These are phyloP conservation scores for Cerceris rybyensis DNA, from an alignment of 2,888 invertebrate species.

Conservation along the genomic window DNA sequence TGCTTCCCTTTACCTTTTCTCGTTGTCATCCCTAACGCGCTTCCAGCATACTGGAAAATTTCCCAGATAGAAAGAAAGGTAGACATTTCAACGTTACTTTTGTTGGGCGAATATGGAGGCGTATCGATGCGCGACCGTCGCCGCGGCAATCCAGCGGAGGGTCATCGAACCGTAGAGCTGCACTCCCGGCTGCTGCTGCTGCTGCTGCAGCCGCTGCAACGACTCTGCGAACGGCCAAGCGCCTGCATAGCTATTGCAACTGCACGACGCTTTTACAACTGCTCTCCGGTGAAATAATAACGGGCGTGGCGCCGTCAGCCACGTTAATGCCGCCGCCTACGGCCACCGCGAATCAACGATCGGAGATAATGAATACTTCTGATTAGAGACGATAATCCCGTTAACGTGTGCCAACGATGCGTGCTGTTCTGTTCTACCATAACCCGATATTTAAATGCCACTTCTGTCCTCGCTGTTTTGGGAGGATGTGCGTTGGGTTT, in stretches of 20 bases:
- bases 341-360: conserved; percentile 19
- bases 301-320: conserved; percentile 51
- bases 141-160: conserved; percentile 49
- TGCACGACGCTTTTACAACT: conserved; percentile 54
- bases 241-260: conserved; percentile 41
- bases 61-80: conserved; percentile 25
- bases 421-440: not conserved
- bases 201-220: conserved; percentile 40
- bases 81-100: conserved; percentile 54
- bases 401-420: conserved; percentile 33
- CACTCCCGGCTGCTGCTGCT: conserved; percentile 39
- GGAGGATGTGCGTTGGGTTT: too few species aligned
- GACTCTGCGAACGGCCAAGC: conserved; percentile 48
- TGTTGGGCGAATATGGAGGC: conserved; percentile 46
- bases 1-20: not conserved
- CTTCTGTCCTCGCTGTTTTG: too few species aligned
- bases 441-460: too few species aligned
- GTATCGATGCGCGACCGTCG: conserved; percentile 54
- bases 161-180: conserved; percentile 54
- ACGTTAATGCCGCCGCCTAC: conserved; percentile 12
- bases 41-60: conserved; percentile 28
- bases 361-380: conserved; percentile 48
- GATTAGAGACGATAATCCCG: conserved; percentile 39
- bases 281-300: conserved; percentile 50
- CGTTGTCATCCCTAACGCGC: conserved; percentile 4